A percentile compares a stretch with the other conserved stretches of the same genome.
Conservation (phyloP, 2,113 vertebrate species). For the Glaucidium brasilianum region DNA sequence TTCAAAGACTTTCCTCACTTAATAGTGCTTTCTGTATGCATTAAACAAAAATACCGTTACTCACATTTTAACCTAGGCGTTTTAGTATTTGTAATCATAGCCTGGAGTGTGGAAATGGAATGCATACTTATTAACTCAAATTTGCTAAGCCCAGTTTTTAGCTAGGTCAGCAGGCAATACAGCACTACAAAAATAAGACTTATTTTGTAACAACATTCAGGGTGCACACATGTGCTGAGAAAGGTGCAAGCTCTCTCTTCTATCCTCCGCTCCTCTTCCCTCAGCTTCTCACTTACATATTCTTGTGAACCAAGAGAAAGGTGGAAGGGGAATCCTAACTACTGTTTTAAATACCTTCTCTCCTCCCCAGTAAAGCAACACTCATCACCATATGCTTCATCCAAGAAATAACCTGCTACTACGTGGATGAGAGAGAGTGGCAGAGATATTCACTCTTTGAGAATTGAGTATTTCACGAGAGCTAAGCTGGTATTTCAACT, state of each 20-base stretch:
- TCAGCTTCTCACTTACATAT: neutral
- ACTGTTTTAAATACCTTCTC: neutral
- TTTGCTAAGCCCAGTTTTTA: neutral
- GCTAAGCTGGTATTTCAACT: neutral
- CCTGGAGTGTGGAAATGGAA: neutral
- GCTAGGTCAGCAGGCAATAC: neutral
- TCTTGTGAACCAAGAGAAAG: neutral
- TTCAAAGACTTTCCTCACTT: neutral
- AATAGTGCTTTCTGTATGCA: neutral
- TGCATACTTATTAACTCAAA: neutral
- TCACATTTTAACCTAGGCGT: neutral
- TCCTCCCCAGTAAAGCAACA: neutral
- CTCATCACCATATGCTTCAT: neutral
- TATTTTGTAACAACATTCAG: neutral
- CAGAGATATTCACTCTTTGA: neutral
- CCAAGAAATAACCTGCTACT: neutral
- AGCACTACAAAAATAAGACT: neutral
- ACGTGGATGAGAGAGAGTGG: neutral
- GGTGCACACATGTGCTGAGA: neutral
- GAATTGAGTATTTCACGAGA: neutral
- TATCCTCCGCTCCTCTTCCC: neutral
- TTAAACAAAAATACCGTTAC: neutral
- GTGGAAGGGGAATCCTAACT: neutral
- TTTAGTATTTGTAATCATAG: neutral
- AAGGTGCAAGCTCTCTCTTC: neutral